These are phyloP conservation scores for Nysson spinosus DNA, from an alignment of 2,888 invertebrate species.

Conservation along the genomic window DNA sequence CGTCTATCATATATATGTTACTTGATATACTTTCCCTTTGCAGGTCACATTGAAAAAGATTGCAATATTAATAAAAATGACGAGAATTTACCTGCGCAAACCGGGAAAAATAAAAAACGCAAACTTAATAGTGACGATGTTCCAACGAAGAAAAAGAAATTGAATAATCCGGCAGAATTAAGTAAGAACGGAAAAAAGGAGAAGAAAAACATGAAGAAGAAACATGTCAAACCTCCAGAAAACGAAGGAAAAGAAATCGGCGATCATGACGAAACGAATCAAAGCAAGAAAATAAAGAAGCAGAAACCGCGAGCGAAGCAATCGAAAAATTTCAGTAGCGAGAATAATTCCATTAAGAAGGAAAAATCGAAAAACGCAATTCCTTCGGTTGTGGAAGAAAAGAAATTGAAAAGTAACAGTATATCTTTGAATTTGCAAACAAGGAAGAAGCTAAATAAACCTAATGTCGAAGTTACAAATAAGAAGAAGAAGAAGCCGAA, in stretches of 20 bases:
- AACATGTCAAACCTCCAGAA: slow-evolving; percentile 24
- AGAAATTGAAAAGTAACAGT: too few relatives aligned
- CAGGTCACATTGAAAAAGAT: slow-evolving; percentile 65
- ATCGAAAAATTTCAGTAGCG: too few relatives aligned
- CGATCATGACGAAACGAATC: too few relatives aligned
- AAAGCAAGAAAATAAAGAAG: not conserved
- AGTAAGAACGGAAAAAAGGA: not conserved
- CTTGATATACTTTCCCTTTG: too few relatives aligned
- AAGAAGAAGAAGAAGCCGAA: slow-evolving; percentile 5
- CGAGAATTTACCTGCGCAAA: not conserved
- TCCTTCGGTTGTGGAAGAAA: too few relatives aligned
- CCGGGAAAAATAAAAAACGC: slow-evolving; percentile 39
- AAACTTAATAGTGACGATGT: slow-evolving; percentile 11
- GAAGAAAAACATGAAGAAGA: not conserved
- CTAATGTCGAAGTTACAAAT: not conserved
- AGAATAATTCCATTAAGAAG: too few relatives aligned
- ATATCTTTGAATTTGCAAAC: not conserved
- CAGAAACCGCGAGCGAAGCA: not conserved
- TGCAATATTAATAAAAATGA: slow-evolving; percentile 38
- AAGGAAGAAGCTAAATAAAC: not conserved
- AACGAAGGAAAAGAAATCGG: not conserved
- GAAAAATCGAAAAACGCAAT: too few relatives aligned
- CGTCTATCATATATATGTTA: too few relatives aligned
- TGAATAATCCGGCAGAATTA: too few relatives aligned
- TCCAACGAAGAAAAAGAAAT: slow-evolving; percentile 6